Evolutionary conservation across 2,888 invertebrate species (phyloP).

Genomic region (Microplitis deprimator): DNA sequence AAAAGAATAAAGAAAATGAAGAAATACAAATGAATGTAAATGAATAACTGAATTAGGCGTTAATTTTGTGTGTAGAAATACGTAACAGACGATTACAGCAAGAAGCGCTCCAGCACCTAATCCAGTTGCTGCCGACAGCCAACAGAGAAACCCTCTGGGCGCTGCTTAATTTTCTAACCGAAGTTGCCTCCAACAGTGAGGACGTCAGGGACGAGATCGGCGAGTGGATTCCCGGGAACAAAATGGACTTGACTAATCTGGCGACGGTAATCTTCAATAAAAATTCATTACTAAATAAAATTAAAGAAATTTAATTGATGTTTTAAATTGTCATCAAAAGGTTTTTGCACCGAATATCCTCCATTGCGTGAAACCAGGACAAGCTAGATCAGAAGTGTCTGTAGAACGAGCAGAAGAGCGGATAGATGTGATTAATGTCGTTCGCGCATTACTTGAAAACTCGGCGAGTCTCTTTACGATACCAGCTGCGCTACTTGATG

Average conservation of each 20-base stretch:
- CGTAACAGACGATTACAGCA: conserved; percentile 86
- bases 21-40: background rate
- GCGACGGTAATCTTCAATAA: conserved; percentile 76
- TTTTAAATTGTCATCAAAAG: conserved; percentile 46
- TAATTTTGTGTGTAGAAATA: conserved; percentile 77
- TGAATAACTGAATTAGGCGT: background rate
- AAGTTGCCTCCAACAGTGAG: conserved; percentile 81
- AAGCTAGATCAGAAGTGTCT: conserved; percentile 72
- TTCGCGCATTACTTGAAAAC: conserved; percentile 83
- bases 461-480: conserved; percentile 82
- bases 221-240: conserved; percentile 82
- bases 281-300: background rate
- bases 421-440: conserved; percentile 91
- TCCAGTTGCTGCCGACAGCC: conserved; percentile 87
- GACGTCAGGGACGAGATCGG: conserved; percentile 77
- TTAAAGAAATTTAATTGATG: background rate
- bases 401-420: conserved; percentile 85
- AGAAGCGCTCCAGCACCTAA: conserved; percentile 86
- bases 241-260: conserved; percentile 93
- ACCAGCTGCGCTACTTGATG: conserved; percentile 86
- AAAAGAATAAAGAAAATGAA: too few relatives aligned
- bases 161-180: conserved; percentile 85
- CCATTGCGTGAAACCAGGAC: conserved; percentile 81
- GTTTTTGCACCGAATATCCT: conserved; percentile 95
- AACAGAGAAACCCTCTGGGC: conserved; percentile 92